Conservation (phyloP, 2,797 vertebrate genomes). For the Uromys caudimaculatus region DNA sequence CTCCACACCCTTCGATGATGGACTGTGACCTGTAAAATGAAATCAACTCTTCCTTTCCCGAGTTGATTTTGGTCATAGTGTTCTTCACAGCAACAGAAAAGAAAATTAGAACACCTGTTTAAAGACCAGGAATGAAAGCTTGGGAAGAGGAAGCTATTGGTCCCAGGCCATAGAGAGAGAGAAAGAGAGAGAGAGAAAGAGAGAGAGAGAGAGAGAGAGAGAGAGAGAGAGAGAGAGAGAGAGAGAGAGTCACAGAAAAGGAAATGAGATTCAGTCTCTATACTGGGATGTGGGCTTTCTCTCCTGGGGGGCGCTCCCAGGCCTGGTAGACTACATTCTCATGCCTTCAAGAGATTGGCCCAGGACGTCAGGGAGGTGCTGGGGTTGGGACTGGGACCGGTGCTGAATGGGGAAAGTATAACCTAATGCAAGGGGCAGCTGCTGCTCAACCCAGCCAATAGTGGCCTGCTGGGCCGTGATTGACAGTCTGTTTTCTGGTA, state of each 20-base stretch:
- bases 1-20: not conserved
- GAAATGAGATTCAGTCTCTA: not conserved
- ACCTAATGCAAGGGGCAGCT: not conserved
- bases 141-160: not conserved
- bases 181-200: too few relatives aligned
- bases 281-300: not conserved
- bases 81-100: not conserved
- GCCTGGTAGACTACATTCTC: not conserved
- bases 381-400: accelerated
- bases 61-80: not conserved
- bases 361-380: not conserved
- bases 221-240: not conserved
- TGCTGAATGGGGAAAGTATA: not conserved
- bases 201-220: not conserved
- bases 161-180: not conserved
- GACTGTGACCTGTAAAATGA: not conserved
- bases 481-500: too few relatives aligned
- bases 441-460: not conserved
- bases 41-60: not conserved
- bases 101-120: not conserved
- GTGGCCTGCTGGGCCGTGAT: not conserved
- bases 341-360: not conserved
- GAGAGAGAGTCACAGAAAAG: not conserved
- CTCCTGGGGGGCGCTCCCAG: not conserved
- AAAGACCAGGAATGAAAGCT: not conserved